Base-by-base conservation (phyloP, 2,888 invertebrate genomes). In the Phalangium opilio region DNA sequence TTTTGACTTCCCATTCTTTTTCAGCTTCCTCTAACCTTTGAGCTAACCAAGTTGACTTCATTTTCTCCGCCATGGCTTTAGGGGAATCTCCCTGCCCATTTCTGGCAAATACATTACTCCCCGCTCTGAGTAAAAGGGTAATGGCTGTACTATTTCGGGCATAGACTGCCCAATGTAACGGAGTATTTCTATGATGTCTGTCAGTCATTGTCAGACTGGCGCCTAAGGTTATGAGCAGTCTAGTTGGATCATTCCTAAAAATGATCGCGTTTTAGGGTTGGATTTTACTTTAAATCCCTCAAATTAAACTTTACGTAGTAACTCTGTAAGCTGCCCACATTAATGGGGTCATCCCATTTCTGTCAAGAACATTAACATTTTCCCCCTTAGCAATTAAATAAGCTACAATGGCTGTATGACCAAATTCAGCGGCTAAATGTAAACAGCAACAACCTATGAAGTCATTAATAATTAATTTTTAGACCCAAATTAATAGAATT, bases 261-360 rank as follows among this genome's bases (percentile, higher is more conserved):
- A n/a, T n/a, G n/a, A n/a, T n/a, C n/a, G n/a, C n/a, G n/a, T n/a
- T n/a, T n/a, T n/a, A n/a, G n/a, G n/a, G n/a, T n/a, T n/a, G n/a
- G n/a, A n/a, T n/a, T n/a, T n/a, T n/a, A n/a, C n/a, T n/a, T n/a
- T n/a, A n/a, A n/a, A n/a, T n/a, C n/a, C n/a, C 8, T n/a, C n/a
- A n/a, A n/a, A n/a, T n/a, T n/a, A n/a, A n/a, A n/a, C n/a, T n/a
- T n/a, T 55, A 77, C 75, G 74, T 75, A 59, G 74, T 79, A 51
- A 89, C 83, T 72, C 91, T 83, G 76, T 89, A 90, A 46, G 86
- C 81, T 32, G 91, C 79, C 93, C 95, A 96, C 96, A 98, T 98
- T 12, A 95, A 75, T 42, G 96, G 83, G 14, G 96, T 96, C 89
- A 96, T 93, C 52, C 93, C 93, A 58, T 83, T 83, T 55, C 81